Base-by-base conservation (phyloP, 2,113 vertebrate genomes). In the Elephantulus edwardii region DNA sequence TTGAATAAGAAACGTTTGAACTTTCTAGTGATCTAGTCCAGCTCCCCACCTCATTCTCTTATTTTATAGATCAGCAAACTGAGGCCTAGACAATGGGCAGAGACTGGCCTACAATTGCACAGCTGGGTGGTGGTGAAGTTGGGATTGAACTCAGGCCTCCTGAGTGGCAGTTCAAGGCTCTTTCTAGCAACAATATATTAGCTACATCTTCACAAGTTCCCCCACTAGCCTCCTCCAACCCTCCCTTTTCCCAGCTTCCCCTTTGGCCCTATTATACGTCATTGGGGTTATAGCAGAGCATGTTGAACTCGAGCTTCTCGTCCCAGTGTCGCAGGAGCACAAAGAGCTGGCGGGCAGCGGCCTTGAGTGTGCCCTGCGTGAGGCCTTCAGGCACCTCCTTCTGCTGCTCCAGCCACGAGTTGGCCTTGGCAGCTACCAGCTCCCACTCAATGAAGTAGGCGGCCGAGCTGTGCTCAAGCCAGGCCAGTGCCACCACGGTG, bases 271-370 rank as follows among this genome's bases (percentile, higher is more conserved):
- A 1, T 95, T 97, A 99, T 92, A 99, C 97, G 0, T 98, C 98
- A 96, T 98, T 98, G 0, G 99, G 99, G 97, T 99, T 98, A 96
- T 99, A 99, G 95, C 99, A 99, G 28, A 99, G 98, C 98, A 99
- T 97, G 90, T 99, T 99, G 94, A 99, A 98, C 92, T 99, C 98
- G 90, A 99, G 98, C 95, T 98, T 99, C 66, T 99, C 98, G 38
- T 99, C 98, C 99, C 99, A 99, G 97, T 99, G 99, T 74, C 99
- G 97, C 92, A 99, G 98, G 86, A 99, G 98, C 94, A 99, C 98
- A 8, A 99, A 99, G 30, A 99, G 98, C 97, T 99, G 99, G 94
- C 98, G 99, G 89, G 99, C 99, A 0, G 99, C 98, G 0, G 98
- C 97, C 96, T 98, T 99, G 91, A 99, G 96, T 0, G 93, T 42